phyloP scores from a whole-genome alignment of 2,113 vertebrate genomes.

The Etheostoma spectabile region DNA sequence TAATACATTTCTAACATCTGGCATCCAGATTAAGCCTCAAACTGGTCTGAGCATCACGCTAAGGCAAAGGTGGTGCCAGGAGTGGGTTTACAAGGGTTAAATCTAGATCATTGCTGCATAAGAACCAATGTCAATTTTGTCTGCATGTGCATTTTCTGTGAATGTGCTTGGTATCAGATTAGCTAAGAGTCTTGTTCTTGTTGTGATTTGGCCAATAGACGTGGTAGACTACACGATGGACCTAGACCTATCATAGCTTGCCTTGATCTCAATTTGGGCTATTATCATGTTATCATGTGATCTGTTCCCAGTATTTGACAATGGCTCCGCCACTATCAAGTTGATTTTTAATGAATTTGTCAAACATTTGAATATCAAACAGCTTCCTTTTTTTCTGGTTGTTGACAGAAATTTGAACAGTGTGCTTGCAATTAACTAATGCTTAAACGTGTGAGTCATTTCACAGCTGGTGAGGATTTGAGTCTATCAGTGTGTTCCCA shows the following conservation, averaged over 20 bases:
- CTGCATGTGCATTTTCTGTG: neutral
- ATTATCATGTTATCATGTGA: neutral
- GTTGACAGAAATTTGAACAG: slow-evolving; percentile 31
- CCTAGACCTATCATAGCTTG: neutral
- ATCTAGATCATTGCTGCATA: neutral
- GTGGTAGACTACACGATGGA: neutral
- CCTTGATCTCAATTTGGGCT: neutral
- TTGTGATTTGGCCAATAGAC: neutral
- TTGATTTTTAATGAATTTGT: slow-evolving; percentile 10
- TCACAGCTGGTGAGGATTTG: slow-evolving; percentile 26
- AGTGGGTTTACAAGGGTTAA: neutral
- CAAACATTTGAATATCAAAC: slow-evolving; percentile 24
- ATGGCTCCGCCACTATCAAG: neutral
- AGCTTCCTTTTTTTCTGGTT: slow-evolving; percentile 7
- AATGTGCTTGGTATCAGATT: neutral
- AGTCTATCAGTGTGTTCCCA: slow-evolving; percentile 16
- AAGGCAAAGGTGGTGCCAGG: neutral
- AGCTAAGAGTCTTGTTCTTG: neutral
- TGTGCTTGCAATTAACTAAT: slow-evolving; percentile 23
- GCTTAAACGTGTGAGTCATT: slow-evolving; percentile 45
- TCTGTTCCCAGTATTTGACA: neutral
- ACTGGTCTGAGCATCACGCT: neutral
- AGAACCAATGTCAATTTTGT: neutral
- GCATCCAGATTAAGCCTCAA: neutral
- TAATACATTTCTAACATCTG: neutral